Percentiles rank a stretch among this genome's conserved stretches.
These are phyloP conservation scores for Grammomys surdaster DNA, from an alignment of 2,113 vertebrate genomes.

Conservation along the genomic window DNA sequence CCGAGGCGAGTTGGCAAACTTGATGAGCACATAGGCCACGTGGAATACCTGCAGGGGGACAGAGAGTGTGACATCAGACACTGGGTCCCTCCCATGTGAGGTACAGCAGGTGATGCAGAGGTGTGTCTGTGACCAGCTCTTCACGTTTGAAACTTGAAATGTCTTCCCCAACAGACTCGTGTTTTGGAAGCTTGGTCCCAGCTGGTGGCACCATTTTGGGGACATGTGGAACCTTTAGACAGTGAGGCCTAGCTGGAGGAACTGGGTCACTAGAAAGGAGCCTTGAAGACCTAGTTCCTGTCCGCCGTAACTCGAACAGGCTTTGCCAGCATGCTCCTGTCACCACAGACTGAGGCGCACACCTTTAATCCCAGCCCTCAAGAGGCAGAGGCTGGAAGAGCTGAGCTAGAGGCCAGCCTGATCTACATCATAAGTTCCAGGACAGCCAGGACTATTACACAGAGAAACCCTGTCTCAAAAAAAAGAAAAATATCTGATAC, in stretches of 20 bases:
- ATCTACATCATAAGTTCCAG: not conserved
- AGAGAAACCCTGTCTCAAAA: not conserved
- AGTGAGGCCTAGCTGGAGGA: not conserved
- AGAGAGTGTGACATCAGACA: fast-evolving
- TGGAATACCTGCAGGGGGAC: slow-evolving; percentile 93
- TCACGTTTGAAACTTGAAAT: not conserved
- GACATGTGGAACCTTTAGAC: not conserved
- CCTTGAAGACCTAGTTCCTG: too few species aligned
- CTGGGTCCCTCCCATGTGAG: not conserved
- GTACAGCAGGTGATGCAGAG: too few species aligned
- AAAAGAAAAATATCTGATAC: not conserved
- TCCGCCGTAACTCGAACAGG: not conserved
- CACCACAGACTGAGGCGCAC: not conserved
- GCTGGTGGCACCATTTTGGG: not conserved
- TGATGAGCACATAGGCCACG: slow-evolving; percentile 97
- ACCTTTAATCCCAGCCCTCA: not conserved
- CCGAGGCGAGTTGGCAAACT: slow-evolving; percentile 98
- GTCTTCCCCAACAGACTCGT: not conserved
- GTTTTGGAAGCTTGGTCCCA: not conserved
- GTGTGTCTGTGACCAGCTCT: not conserved
- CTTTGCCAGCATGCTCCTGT: not conserved
- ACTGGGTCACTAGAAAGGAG: not conserved
- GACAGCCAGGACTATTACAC: not conserved
- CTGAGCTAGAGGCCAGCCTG: not conserved
- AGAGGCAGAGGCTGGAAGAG: not conserved